Evolutionary conservation across 2,888 invertebrate genomes (phyloP).

Genomic region (Melinaea menophilus): DNA sequence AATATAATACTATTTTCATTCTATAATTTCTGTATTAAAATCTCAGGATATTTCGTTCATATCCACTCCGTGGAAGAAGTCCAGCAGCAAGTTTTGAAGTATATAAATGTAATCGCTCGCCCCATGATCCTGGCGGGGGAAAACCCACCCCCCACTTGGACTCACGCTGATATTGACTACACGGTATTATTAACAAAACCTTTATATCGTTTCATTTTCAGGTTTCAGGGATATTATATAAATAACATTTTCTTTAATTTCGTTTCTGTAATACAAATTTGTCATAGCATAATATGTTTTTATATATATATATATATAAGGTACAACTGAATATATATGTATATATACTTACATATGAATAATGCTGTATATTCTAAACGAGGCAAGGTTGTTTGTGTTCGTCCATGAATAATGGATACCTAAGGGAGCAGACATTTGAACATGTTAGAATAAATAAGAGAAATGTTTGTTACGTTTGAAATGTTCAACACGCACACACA

Average conservation of each 20-base stretch:
- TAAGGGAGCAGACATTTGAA: neutral
- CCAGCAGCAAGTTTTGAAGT: constrained; percentile 96
- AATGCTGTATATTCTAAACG: too few species aligned
- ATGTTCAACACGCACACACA: constrained; percentile 6
- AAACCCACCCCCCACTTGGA: constrained; percentile 93
- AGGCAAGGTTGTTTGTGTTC: neutral
- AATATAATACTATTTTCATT: too few species aligned
- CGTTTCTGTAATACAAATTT: too few species aligned
- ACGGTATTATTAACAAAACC: constrained; percentile 77
- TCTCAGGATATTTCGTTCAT: constrained; percentile 92
- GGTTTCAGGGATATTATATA: too few species aligned
- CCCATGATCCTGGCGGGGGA: constrained; percentile 86
- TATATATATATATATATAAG: too few species aligned
- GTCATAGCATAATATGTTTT: too few species aligned
- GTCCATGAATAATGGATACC: neutral
- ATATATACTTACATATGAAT: too few species aligned
- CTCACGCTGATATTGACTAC: constrained; percentile 93
- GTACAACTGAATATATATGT: too few species aligned
- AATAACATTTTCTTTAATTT: too few species aligned
- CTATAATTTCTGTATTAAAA: too few species aligned
- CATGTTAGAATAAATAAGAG: neutral
- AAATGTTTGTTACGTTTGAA: constrained; percentile 8
- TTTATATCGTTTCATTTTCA: neutral
- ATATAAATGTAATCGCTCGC: constrained; percentile 95
- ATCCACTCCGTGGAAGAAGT: constrained; percentile 97